Evolutionary conservation across 2,113 vertebrate genomes (phyloP), one percentile per base, ranked within the genome.

Genomic region (Leptosomus discolor): DNA sequence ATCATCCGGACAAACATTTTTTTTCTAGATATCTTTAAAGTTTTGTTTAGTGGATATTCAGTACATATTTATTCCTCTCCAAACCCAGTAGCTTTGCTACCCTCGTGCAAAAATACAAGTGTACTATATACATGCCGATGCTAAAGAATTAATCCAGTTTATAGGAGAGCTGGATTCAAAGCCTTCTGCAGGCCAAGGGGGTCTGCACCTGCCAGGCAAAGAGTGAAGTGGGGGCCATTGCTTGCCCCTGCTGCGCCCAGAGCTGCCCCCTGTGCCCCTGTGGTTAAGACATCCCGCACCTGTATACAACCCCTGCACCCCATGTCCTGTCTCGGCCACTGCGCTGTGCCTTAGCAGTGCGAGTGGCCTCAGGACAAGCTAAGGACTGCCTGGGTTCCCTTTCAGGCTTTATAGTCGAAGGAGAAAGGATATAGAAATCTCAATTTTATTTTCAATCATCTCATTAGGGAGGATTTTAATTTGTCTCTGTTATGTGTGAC

Each of bases 241-340:
- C 36, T 48, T 5, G 2, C 5, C 41, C 64, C 5, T 1, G 4
- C 5, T 37, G 46, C 46, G 34, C 34, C 46, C 2, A 0, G 36
- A 51, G 36, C 37, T 53, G 69, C 11, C 12, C 23, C 21, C 24
- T 12, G 24, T 48, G 30, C 32, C 58, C 43, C 45, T 45, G 15
- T 6, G 8, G 54, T n/a, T 58, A 34, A 45, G 39, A 39, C 7
- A 22, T 21, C 54, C 29, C 3, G 1, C 39, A 26, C 26, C n/a
- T 7, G 2, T 14, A 24, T 8, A 51, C 34, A 34, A 24, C 19
- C 22, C 32, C 26, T 17, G 26, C 29, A 54, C 12, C 5, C 32
- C 9, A 41, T 14, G 29, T 12, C 15, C 39, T 23, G 21, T 41
- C 60, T 48, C 84, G 41, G 36, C 29, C 22, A 27, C 50, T 1